Base-by-base conservation (phyloP, 2,888 invertebrate species). In the Hypomecis atomaria region DNA sequence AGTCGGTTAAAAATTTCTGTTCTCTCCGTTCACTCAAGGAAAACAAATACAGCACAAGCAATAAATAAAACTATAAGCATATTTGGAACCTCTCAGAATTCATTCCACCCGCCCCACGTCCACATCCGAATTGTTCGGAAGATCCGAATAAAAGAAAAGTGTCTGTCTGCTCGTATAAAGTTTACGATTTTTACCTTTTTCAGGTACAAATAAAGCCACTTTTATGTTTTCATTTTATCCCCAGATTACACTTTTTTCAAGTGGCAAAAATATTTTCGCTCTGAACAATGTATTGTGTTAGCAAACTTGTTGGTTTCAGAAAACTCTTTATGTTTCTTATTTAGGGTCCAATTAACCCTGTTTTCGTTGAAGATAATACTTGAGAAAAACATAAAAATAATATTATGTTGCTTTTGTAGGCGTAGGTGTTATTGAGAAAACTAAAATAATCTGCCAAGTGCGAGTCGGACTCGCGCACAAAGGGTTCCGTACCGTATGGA, bases 141-240 rank as follows among this genome's bases (percentile, higher is more conserved):
- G 67, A 72, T 71, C 64, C 68, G 60, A 71, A 72, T 72, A 71
- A 73, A 72, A 66, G 66, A 67, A 70, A 75, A 71, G 71, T 74
- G 73, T 75, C 66, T 74, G 74, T 76, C 66, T 72, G 66, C 54
- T 67, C 70, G 70, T 71, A 71, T 68, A 69, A 74, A 74, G 62
- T 79, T 79, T 79, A 79, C 78, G 78, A 78, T 75, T 71, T 69
- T 61, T 67, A 65, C 72, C 65, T 74, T 68, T 71, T 60, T 62
- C 68, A 63, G 65, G 71, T 72, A 71, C 69, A 73, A 76, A 78
- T 71, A 72, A 70, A 62, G 70, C 69, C 71, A 70, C 66, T 75
- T 79, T 79, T 78, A 78, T 78, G 71, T 72, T 72, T 73, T 71
- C 71, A 69, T 71, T 70, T 72, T 74, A 72, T 71, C 69, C 69